Conservation (phyloP, 2,113 vertebrate genomes). For the Cottus gobio region DNA sequence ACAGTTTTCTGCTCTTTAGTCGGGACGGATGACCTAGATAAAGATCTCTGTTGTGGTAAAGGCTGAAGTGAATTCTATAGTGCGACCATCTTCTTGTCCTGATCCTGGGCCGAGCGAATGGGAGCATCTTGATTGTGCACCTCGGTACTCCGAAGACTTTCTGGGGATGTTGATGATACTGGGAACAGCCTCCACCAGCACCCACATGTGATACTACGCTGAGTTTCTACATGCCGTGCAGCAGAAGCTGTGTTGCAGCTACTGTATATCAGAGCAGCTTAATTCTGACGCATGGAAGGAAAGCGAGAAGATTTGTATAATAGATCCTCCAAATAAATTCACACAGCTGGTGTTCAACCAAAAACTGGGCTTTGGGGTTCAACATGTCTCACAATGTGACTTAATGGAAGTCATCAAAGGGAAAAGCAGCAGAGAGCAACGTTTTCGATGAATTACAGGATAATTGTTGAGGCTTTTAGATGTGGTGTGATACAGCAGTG, state of each 20-base stretch:
- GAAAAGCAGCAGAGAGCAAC: slow-evolving; percentile 49
- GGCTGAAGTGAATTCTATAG: slow-evolving; percentile 39
- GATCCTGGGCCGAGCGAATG: background rate
- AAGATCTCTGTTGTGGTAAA: slow-evolving; percentile 28
- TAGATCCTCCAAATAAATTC: slow-evolving; percentile 51
- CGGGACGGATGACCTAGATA: slow-evolving; percentile 60
- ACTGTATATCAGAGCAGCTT: slow-evolving; percentile 19
- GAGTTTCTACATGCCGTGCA: slow-evolving; percentile 19
- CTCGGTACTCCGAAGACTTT: background rate
- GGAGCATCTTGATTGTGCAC: slow-evolving; percentile 15
- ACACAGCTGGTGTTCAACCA: slow-evolving; percentile 63
- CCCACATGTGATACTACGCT: background rate
- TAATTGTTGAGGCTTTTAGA: slow-evolving; percentile 66
- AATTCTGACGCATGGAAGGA: slow-evolving; percentile 5
- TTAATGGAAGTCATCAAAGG: slow-evolving; percentile 74
- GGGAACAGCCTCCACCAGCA: background rate
- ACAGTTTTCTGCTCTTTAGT: slow-evolving; percentile 24
- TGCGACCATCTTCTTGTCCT: background rate
- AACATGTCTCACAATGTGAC: slow-evolving; percentile 62
- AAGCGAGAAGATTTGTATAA: slow-evolving; percentile 45
- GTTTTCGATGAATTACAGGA: slow-evolving; percentile 75
- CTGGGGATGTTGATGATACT: background rate
- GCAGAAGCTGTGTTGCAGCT: slow-evolving; percentile 18
- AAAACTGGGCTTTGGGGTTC: slow-evolving; percentile 65
- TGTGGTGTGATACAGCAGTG: slow-evolving; percentile 62